Percentiles rank a stretch among this genome's conserved stretches.
phyloP scores from a whole-genome alignment of 2,888 invertebrate species.

The Lochmaea crataegi region DNA sequence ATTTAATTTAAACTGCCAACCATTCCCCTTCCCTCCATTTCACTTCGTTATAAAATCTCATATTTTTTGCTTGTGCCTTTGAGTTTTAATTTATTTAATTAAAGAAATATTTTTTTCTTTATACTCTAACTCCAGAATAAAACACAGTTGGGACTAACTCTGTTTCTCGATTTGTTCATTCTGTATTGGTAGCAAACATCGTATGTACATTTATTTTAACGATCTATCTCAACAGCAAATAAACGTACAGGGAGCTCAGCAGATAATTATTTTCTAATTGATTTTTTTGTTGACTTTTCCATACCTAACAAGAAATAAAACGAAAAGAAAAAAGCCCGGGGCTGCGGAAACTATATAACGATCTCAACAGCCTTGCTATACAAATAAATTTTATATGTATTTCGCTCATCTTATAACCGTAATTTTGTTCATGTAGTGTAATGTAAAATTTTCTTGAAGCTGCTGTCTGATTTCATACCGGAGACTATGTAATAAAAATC shows the following conservation, averaged over 20 bases:
- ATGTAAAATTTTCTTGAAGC: not conserved
- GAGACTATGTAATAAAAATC: not conserved
- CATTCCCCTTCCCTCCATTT: too few species aligned
- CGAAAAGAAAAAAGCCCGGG: not conserved
- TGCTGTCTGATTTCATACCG: not conserved
- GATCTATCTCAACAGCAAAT: not conserved
- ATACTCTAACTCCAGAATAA: too few species aligned
- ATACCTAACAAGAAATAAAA: not conserved
- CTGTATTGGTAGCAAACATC: too few species aligned
- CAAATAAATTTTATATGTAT: not conserved
- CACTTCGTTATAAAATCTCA: too few species aligned
- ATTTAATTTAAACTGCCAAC: too few species aligned
- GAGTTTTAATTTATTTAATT: too few species aligned
- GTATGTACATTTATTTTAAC: not conserved
- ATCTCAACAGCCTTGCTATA: not conserved
- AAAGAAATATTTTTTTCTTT: too few species aligned
- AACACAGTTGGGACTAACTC: too few species aligned
- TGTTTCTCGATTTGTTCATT: too few species aligned
- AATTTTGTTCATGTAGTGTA: not conserved
- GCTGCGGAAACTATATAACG: not conserved
- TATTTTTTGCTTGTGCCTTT: too few species aligned
- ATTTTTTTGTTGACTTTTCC: not conserved
- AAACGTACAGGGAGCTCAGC: too few species aligned
- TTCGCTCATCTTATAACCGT: not conserved
- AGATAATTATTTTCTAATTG: not conserved